Base-by-base conservation (phyloP, 2,113 vertebrate species). In the zebrafish (Danio rerio) region DNA sequence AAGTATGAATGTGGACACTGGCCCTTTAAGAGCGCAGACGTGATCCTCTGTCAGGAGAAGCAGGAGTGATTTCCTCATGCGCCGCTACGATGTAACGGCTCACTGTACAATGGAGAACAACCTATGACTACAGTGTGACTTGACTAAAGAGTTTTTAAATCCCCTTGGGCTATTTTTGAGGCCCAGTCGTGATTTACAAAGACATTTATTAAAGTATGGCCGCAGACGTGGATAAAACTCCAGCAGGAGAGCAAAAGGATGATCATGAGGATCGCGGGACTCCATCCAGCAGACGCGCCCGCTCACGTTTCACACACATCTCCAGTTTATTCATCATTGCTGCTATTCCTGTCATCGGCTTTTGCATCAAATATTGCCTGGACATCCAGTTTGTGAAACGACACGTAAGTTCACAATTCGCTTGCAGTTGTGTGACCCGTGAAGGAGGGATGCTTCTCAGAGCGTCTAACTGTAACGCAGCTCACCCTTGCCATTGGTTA, bases 171-270 rank as follows among this genome's bases (percentile, higher is more conserved):
- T 50, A 8, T 63, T 63, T 77, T 18, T 66, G 50, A 40, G 47
- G 16, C 47, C 5, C 76, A 4, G 62, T 55, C 42, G 49, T 50
- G n/a, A 47, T 47, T 80, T 49, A 61, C 18, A 6, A 12, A 73
- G 13, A 13, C 18, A 58, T 88, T 89, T 87, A 50, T 9, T 77
- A 63, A 65, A 91, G 86, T 81, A 95, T 95, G 94, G 91, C 92
- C 20, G 93, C 89, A 73, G 93, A 94, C 89, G 93, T 93, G 83
- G 90, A 93, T 90, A 89, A 94, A 87, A 83, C 42, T 4, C 73
- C 69, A 74, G 65, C 83, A 72, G 62, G 78, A 83, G 75, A 84
- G 5, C 80, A 47, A 53, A 83, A 59, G 61, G 77, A 74, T 20
- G 82, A 81, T 11, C 80, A 58, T 7, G 80, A 55, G 2, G 80